Conservation (phyloP, 1,140 invertebrate species). For the Panagrolaimus sp. region DNA sequence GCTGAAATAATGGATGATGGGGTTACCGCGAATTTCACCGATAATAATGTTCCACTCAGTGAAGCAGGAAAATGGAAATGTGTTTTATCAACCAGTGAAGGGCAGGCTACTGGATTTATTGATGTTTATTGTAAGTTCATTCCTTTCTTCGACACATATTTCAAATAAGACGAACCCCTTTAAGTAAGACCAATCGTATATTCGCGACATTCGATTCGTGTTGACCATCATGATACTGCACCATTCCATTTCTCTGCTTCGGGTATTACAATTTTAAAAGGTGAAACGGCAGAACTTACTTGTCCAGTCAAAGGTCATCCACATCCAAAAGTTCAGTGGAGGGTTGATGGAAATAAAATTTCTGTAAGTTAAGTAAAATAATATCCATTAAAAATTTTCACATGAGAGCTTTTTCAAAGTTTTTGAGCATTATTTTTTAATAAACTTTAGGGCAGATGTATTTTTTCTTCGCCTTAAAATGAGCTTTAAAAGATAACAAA, state of each 20-base stretch:
- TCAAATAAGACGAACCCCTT: neutral
- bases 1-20: conserved; percentile 1
- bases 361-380: neutral
- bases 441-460: conserved; percentile 7
- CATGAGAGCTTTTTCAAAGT: neutral
- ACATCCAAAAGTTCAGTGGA: conserved; percentile 30
- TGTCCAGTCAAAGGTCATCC: conserved; percentile 35
- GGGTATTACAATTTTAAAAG: conserved; percentile 27
- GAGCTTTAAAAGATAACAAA: too few relatives aligned
- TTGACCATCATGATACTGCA: conserved; percentile 28
- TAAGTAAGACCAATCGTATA: conserved; percentile 36
- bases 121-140: conserved; percentile 23
- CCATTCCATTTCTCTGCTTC: conserved; percentile 32
- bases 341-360: conserved; percentile 21
- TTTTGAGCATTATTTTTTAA: neutral
- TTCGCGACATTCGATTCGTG: conserved; percentile 29
- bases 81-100: conserved; percentile 20
- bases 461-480: too few relatives aligned
- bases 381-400: neutral
- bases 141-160: neutral
- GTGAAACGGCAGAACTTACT: conserved; percentile 24
- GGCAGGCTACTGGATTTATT: conserved; percentile 27
- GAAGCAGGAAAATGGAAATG: conserved; percentile 39
- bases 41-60: conserved; percentile 15
- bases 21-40: conserved; percentile 15